Percentiles rank a stretch among this genome's conserved stretches.
Conservation (phyloP, 1,140 invertebrate species). For the Notospermus geniculatus region DNA sequence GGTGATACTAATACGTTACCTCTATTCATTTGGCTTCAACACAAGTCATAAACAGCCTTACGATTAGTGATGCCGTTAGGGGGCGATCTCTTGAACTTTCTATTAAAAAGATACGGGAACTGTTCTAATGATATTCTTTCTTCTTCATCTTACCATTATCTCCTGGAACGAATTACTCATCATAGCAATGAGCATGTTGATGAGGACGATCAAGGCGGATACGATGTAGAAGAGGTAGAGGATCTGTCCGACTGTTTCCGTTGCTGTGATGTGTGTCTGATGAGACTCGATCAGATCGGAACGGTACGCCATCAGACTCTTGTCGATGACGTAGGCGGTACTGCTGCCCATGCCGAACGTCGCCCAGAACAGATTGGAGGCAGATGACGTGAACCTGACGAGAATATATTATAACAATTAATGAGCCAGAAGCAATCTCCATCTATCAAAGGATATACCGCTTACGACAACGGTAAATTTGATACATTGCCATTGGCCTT, state of each 20-base stretch:
- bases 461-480: too few species aligned
- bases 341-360: constrained; percentile 7
- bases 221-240: not conserved
- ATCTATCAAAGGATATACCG: too few species aligned
- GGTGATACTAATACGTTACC: too few species aligned
- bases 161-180: constrained; percentile 98
- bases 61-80: too few species aligned
- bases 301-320: not conserved
- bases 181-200: constrained; percentile 94
- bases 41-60: too few species aligned
- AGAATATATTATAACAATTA: too few species aligned
- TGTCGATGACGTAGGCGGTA: not conserved
- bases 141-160: constrained; percentile 85
- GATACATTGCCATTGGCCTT: too few species aligned
- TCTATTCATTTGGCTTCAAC: too few species aligned
- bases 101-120: too few species aligned
- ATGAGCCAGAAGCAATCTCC: too few species aligned
- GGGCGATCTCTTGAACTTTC: too few species aligned
- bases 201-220: constrained; percentile 81
- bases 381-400: not conserved
- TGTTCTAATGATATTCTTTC: too few species aligned
- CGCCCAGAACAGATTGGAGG: constrained; percentile 5
- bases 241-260: constrained; percentile 1
- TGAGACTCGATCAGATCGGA: not conserved
- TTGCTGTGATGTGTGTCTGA: not conserved